phyloP scores from a whole-genome alignment of 2,888 invertebrate species.

The Drosophila borborema region DNA sequence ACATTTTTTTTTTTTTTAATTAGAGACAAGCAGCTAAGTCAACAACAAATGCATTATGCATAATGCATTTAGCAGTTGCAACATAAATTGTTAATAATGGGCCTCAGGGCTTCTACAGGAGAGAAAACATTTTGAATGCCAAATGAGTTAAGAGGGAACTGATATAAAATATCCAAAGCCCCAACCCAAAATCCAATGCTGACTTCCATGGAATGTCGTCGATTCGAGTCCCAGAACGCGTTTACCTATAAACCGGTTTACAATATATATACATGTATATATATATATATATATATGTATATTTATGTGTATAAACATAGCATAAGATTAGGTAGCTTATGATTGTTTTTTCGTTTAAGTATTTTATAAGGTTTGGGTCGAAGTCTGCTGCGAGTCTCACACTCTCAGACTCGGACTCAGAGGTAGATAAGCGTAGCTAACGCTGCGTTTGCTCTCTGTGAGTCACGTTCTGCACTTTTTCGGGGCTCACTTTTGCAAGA shows the following conservation, averaged over 20 bases:
- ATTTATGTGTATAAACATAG: conserved; percentile 11
- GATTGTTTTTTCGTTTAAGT: conserved; percentile 15
- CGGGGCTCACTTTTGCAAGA: conserved; percentile 13
- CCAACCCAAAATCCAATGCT: conserved; percentile 30
- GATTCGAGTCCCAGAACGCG: conserved; percentile 52
- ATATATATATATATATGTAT: not conserved
- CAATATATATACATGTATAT: not conserved
- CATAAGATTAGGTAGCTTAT: conserved; percentile 51
- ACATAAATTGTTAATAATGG: conserved; percentile 69
- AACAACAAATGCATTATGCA: conserved; percentile 61
- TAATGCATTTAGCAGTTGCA: conserved; percentile 45
- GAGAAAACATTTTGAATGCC: conserved; percentile 69
- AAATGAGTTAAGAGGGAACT: conserved; percentile 53
- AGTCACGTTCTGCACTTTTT: conserved; percentile 46
- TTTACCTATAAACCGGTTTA: conserved; percentile 57
- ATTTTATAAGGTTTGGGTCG: conserved; percentile 26
- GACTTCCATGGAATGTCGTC: conserved; percentile 63
- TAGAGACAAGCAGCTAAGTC: conserved; percentile 18
- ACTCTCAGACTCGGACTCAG: not conserved
- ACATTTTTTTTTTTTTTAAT: conserved; percentile 33
- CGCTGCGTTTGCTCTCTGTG: conserved; percentile 7
- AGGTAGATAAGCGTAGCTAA: conserved; percentile 16
- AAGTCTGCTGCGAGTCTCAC: conserved; percentile 8
- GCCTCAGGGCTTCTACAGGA: conserved; percentile 20
- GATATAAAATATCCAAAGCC: conserved; percentile 17